Evolutionary conservation across 2,888 invertebrate species (phyloP).

Genomic region (Cryptosula pallasiana): DNA sequence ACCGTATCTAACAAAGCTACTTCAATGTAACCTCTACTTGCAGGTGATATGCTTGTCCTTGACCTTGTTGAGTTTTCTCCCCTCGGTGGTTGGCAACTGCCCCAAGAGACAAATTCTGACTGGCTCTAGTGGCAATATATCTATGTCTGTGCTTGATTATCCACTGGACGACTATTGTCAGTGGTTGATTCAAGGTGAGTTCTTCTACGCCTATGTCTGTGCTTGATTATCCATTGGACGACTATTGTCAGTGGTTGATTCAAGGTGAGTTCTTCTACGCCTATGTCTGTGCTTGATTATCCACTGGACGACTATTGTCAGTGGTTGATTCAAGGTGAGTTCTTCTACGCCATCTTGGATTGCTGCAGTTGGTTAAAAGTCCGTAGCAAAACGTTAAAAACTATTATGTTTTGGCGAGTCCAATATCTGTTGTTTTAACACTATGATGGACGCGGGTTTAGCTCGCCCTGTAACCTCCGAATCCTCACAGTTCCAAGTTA

Average conservation of each 20-base stretch:
- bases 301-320: conserved; percentile 89
- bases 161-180: conserved; percentile 89
- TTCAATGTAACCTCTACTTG: too few relatives aligned
- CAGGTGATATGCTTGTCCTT: too few relatives aligned
- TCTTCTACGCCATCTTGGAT: too few relatives aligned
- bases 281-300: conserved; percentile 84
- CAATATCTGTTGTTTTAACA: too few relatives aligned
- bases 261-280: conserved; percentile 73
- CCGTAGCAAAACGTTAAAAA: too few relatives aligned
- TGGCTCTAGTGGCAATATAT: conserved; percentile 69
- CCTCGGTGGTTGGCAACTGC: conserved; percentile 28
- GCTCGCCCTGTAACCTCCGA: too few relatives aligned
- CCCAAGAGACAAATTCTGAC: conserved; percentile 36
- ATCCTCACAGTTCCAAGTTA: too few relatives aligned
- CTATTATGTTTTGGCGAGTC: too few relatives aligned
- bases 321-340: conserved; percentile 82
- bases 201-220: conserved; percentile 86
- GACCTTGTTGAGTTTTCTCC: too few relatives aligned
- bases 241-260: conserved; percentile 94
- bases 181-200: conserved; percentile 82
- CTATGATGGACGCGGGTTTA: too few relatives aligned
- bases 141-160: conserved; percentile 84
- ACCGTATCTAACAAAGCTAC: too few relatives aligned
- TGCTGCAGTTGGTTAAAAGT: too few relatives aligned
- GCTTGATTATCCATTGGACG: conserved; percentile 81